Evolutionary conservation across 2,113 vertebrate species (phyloP).

Genomic region (Corythoichthys intestinalis): DNA sequence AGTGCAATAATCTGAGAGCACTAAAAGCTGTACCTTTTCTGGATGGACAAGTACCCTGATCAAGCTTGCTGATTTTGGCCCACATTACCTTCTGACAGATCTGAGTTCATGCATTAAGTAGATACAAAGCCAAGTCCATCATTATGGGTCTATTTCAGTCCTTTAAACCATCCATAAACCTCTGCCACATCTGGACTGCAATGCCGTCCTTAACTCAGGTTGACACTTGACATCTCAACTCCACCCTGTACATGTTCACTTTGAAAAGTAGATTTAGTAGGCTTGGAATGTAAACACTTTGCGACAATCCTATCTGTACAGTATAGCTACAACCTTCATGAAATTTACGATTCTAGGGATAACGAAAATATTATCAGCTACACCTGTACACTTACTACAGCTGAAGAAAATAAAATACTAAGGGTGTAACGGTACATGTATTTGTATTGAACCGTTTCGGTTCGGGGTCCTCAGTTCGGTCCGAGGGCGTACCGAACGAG

Average conservation of each 20-base stretch:
- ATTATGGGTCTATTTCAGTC: constrained; percentile 18
- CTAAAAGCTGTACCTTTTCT: constrained; percentile 34
- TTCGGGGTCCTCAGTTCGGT: no score
- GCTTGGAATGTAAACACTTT: constrained; percentile 7
- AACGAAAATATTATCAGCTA: no score
- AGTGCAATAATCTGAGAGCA: constrained; percentile 1
- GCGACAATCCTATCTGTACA: constrained; percentile 17
- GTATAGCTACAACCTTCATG: constrained; percentile 22
- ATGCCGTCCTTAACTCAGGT: constrained; percentile 2
- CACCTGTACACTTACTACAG: no score
- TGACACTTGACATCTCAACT: not conserved
- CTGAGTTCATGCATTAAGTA: constrained; percentile 38
- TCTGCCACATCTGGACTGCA: constrained; percentile 20
- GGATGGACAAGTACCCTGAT: constrained; percentile 20
- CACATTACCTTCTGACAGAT: constrained; percentile 32
- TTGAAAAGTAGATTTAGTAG: constrained; percentile 22
- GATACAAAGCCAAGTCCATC: constrained; percentile 49
- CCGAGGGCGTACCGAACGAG: no score
- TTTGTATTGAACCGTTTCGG: no score
- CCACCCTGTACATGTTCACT: constrained; percentile 22
- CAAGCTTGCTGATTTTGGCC: constrained; percentile 23
- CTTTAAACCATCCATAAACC: constrained; percentile 15
- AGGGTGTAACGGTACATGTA: no score
- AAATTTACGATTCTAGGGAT: constrained; percentile 6
- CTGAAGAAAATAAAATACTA: no score